phyloP scores from a whole-genome alignment of 2,888 invertebrate species.

The Branchellion lobata region DNA sequence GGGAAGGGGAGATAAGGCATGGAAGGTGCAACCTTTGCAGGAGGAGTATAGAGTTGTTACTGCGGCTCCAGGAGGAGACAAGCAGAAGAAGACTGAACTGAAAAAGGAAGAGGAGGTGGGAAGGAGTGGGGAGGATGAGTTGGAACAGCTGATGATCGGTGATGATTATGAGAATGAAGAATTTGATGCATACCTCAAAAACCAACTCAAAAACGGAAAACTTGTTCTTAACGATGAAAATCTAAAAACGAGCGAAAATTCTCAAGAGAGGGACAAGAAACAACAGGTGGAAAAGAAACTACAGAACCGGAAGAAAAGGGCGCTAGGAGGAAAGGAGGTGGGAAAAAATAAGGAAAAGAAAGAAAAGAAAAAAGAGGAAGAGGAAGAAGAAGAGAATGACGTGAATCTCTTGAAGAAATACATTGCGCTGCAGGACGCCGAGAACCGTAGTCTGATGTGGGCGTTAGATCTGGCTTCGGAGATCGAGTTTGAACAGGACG shows the following conservation, averaged over 20 bases:
- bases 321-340: not conserved
- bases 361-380: not conserved
- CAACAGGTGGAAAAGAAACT: not conserved
- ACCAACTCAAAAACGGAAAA: not conserved
- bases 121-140: not conserved
- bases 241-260: too few relatives aligned
- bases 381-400: not conserved
- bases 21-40: constrained; percentile 31
- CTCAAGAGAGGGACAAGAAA: too few relatives aligned
- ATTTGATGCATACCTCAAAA: not conserved
- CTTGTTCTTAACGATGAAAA: not conserved
- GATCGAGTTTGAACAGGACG: constrained; percentile 45
- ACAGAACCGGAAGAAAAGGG: not conserved
- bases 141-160: not conserved
- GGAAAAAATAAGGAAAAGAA: not conserved
- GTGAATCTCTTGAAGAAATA: constrained; percentile 46
- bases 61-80: not conserved
- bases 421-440: constrained; percentile 50
- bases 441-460: constrained; percentile 50
- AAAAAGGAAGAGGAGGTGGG: not conserved
- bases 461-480: constrained; percentile 51
- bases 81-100: not conserved
- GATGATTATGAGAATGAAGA: not conserved
- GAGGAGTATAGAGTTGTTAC: constrained; percentile 8
- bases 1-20: not conserved